Evolutionary conservation across 2,888 invertebrate species (phyloP).

Genomic region (Drosophila kanekoi): DNA sequence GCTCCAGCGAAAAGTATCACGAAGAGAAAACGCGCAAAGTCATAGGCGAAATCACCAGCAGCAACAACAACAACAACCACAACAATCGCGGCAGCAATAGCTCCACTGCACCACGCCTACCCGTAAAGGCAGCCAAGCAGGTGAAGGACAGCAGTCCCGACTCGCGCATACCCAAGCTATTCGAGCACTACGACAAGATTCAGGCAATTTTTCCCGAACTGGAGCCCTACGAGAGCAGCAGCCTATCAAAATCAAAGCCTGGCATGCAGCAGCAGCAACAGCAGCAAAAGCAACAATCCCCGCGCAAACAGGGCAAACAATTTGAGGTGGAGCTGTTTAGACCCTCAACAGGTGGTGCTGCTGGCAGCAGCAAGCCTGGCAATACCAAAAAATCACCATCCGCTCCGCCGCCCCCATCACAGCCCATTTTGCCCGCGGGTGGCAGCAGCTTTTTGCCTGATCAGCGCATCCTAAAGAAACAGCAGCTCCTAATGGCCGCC

Average conservation of each 20-base stretch:
- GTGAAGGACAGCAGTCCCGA: constrained; percentile 83
- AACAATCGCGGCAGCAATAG: constrained; percentile 34
- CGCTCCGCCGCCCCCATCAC: constrained; percentile 68
- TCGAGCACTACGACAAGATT: constrained; percentile 91
- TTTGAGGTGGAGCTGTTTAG: constrained; percentile 67
- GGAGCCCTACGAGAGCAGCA: constrained; percentile 85
- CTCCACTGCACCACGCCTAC: constrained; percentile 58
- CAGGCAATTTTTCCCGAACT: constrained; percentile 91
- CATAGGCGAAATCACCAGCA: constrained; percentile 68
- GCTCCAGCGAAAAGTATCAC: constrained; percentile 68
- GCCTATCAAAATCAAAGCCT: constrained; percentile 45
- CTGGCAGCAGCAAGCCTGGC: constrained; percentile 79
- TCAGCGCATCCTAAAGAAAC: constrained; percentile 80
- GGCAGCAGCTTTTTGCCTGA: constrained; percentile 79
- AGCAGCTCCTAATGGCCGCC: constrained; percentile 79
- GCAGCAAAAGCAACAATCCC: constrained; percentile 8
- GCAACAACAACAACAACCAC: constrained; percentile 30
- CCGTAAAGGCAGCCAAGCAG: constrained; percentile 84
- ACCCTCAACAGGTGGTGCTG: constrained; percentile 39
- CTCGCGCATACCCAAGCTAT: constrained; percentile 89
- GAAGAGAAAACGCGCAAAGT: constrained; percentile 78
- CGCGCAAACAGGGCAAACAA: constrained; percentile 65
- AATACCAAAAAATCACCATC: constrained; percentile 84
- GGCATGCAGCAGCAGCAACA: constrained; percentile 18
- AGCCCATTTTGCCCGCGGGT: constrained; percentile 59